phyloP scores from a whole-genome alignment of 2,113 vertebrate genomes.

The Cyprinodon brontotheroides region DNA sequence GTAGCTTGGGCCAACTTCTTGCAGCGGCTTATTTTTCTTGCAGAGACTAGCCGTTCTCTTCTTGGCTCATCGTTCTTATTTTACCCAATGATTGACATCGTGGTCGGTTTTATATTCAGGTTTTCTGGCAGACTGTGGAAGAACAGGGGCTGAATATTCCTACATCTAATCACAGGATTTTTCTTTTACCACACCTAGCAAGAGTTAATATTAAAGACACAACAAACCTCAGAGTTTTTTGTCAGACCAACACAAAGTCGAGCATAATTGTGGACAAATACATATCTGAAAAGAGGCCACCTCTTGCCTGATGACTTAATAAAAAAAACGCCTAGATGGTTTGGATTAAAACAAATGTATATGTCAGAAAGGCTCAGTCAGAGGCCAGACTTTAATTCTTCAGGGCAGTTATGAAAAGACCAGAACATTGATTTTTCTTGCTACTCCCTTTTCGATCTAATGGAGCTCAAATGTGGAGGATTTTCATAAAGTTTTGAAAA shows the following conservation, averaged over 20 bases:
- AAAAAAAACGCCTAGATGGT: too few relatives aligned
- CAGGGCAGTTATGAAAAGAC: too few relatives aligned
- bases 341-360: too few relatives aligned
- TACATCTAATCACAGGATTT: not conserved
- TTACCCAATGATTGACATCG: conserved; percentile 31
- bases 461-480: too few relatives aligned
- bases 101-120: conserved; percentile 41
- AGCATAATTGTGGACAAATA: not conserved
- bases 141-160: not conserved
- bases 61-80: conserved; percentile 28
- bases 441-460: too few relatives aligned
- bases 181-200: not conserved
- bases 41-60: conserved; percentile 21
- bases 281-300: not conserved
- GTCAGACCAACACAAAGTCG: not conserved
- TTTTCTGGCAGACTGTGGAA: conserved; percentile 27
- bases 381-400: too few relatives aligned
- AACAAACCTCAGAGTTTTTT: not conserved
- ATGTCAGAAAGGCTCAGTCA: too few relatives aligned
- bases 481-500: too few relatives aligned
- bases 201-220: not conserved
- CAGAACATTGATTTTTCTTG: too few relatives aligned
- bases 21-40: conserved; percentile 37
- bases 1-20: conserved; percentile 21
- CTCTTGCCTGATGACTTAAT: too few relatives aligned